Percentiles rank a stretch among this genome's conserved stretches.
phyloP scores from a whole-genome alignment of 1,140 invertebrate genomes.

The Pomphorhynchus laevis region DNA sequence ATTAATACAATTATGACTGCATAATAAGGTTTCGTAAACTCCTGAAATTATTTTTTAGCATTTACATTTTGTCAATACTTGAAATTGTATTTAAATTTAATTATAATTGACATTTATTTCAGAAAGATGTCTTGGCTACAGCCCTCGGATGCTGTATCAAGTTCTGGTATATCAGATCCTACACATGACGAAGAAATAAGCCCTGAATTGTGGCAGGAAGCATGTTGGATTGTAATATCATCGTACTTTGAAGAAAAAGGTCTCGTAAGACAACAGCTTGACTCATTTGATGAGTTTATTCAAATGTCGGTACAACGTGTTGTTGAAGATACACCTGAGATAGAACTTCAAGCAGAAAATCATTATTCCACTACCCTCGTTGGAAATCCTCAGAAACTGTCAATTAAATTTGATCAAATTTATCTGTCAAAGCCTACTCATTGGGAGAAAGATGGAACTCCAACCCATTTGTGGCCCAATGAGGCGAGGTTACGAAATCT shows the following conservation, averaged over 20 bases:
- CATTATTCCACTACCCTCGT: conserved; percentile 64
- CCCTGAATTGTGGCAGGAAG: conserved; percentile 80
- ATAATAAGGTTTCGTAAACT: too few relatives aligned
- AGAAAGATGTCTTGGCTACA: too few relatives aligned
- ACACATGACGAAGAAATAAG: conserved; percentile 46
- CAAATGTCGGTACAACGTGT: conserved; percentile 96
- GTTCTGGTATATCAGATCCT: too few relatives aligned
- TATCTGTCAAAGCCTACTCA: conserved; percentile 91
- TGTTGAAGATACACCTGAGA: conserved; percentile 80
- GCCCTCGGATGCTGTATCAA: too few relatives aligned
- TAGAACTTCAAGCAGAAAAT: conserved; percentile 79
- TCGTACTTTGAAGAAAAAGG: conserved; percentile 97
- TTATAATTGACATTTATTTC: too few relatives aligned
- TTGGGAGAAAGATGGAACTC: conserved; percentile 96
- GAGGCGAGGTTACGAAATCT: conserved; percentile 38
- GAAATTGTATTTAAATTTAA: too few relatives aligned
- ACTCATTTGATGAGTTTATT: conserved; percentile 97
- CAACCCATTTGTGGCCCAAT: conserved; percentile 94
- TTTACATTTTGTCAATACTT: too few relatives aligned
- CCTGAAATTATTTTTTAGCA: too few relatives aligned
- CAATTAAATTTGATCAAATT: conserved; percentile 87
- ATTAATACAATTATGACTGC: too few relatives aligned
- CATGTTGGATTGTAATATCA: conserved; percentile 98
- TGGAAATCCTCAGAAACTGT: conserved; percentile 52
- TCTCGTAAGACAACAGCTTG: conserved; percentile 77